A percentile compares a stretch with the other conserved stretches of the same genome.
These are phyloP conservation scores for Sesia apiformis DNA, from an alignment of 2,888 invertebrate genomes.

Conservation along the genomic window DNA sequence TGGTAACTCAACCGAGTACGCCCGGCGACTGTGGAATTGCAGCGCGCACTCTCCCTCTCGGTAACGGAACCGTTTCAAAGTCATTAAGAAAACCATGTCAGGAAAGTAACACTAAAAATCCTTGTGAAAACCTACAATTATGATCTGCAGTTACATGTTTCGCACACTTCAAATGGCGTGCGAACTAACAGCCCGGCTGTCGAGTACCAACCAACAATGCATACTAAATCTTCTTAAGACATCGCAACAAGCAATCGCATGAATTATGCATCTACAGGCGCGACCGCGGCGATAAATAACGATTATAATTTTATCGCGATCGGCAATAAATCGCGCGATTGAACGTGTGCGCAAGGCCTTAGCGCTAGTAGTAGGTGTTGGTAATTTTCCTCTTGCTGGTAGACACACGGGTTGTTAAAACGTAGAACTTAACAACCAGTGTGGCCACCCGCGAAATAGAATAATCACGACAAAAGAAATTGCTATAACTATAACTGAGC, in stretches of 20 bases:
- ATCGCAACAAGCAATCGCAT: slow-evolving; percentile 39
- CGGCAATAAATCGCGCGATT: slow-evolving; percentile 43
- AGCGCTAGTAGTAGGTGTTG: slow-evolving; percentile 25
- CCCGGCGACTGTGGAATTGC: no score
- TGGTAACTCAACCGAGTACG: no score
- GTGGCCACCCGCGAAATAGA: no score
- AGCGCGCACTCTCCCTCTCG: no score
- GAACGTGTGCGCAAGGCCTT: slow-evolving; percentile 34
- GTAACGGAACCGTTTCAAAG: no score
- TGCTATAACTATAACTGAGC: no score
- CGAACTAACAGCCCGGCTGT: not conserved
- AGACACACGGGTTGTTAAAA: slow-evolving; percentile 15
- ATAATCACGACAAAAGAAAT: no score
- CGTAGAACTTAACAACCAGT: no score
- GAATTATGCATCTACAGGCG: slow-evolving; percentile 64
- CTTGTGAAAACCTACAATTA: not conserved
- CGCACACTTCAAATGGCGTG: not conserved
- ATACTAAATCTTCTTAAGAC: slow-evolving; percentile 44
- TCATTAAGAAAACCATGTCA: no score
- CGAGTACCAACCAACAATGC: slow-evolving; percentile 24
- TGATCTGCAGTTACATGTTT: not conserved
- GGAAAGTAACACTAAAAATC: not conserved
- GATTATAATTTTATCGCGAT: slow-evolving; percentile 68
- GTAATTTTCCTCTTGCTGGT: slow-evolving; percentile 33
- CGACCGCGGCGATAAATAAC: slow-evolving; percentile 52